Evolutionary conservation across 2,113 vertebrate genomes (phyloP), one percentile per base, ranked within the genome.

Genomic region (Cavia aperea): DNA sequence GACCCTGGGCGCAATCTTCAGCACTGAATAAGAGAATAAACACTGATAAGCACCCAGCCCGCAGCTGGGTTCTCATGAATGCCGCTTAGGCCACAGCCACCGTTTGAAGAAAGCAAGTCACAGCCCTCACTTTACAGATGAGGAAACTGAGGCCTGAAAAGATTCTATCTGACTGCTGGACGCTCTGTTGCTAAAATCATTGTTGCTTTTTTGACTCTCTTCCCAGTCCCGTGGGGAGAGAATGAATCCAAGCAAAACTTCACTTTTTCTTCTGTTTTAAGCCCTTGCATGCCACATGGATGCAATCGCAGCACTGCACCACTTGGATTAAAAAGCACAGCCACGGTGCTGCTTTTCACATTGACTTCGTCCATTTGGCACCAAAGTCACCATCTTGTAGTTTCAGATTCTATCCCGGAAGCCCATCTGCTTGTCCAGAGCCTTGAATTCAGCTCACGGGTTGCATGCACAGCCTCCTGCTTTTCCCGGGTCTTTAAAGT

Each of bases 401-500:
- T 60, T 89, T 91, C 33, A 18, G 15, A n/a, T 23, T 51, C 65
- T 68, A 6, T 68, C 54, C 68, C 56, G 29, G 31, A 49, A 70
- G 60, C n/a, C 43, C 4, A n/a, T 73, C 39, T 90, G 72, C 33
- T 72, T 85, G 31, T 49, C 43, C 31, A 43, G 86, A 58, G 78
- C 77, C n/a, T 33, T 75, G 89, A 65, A 77, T 39, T 51, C 78
- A 84, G 70, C 65, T 65, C 24, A 1, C 36, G 73, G 26, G 21
- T 75, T 29, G 21, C 63, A 7, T 2, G 2, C 4, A 3, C 62
- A 77, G 65, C 46, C 43, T n/a, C 24, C 49, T 58, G 29, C 68
- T 91, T 39, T 72, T 77, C 65, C 43, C 60, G 68, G 14, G 58
- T 66, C 79, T 87, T 68, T 81, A 83, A 93, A 81, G 29, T 81